Evolutionary conservation across 2,888 invertebrate species (phyloP).

Genomic region (Abrostola triplasia): DNA sequence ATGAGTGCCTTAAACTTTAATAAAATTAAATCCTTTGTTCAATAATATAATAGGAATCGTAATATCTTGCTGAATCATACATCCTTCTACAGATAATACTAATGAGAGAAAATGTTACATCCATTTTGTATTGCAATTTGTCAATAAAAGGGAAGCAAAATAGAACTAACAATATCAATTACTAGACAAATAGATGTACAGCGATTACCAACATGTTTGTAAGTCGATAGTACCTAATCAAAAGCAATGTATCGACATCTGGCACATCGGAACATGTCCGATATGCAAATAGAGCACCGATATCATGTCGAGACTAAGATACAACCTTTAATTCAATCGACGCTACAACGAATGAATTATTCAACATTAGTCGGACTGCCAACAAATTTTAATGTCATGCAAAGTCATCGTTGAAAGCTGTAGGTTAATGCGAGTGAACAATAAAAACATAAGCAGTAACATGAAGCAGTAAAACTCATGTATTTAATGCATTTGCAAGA

Average conservation of each 20-base stretch:
- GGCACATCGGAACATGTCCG: conserved; percentile 65
- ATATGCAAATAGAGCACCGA: conserved; percentile 78
- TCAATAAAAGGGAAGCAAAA: too few relatives aligned
- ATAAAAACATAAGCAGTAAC: conserved; percentile 50
- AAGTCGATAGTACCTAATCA: conserved; percentile 33
- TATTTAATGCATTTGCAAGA: conserved; percentile 53
- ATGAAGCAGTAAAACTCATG: conserved; percentile 53
- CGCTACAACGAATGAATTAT: conserved; percentile 77
- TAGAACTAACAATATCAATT: background rate
- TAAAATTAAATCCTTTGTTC: too few relatives aligned
- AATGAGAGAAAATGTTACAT: too few relatives aligned
- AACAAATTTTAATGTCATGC: conserved; percentile 71
- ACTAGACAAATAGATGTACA: conserved; percentile 21
- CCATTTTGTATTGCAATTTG: too few relatives aligned
- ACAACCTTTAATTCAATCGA: conserved; percentile 76
- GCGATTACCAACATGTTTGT: conserved; percentile 13
- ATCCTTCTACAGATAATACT: too few relatives aligned
- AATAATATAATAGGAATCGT: too few relatives aligned
- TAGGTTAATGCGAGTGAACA: conserved; percentile 56
- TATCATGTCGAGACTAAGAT: conserved; percentile 68
- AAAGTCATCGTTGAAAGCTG: conserved; percentile 60
- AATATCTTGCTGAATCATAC: too few relatives aligned
- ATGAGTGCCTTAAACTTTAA: too few relatives aligned
- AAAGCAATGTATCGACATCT: conserved; percentile 43
- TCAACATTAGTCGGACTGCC: conserved; percentile 67